phyloP scores from a whole-genome alignment of 2,113 vertebrate genomes.

The Mesitornis unicolor region DNA sequence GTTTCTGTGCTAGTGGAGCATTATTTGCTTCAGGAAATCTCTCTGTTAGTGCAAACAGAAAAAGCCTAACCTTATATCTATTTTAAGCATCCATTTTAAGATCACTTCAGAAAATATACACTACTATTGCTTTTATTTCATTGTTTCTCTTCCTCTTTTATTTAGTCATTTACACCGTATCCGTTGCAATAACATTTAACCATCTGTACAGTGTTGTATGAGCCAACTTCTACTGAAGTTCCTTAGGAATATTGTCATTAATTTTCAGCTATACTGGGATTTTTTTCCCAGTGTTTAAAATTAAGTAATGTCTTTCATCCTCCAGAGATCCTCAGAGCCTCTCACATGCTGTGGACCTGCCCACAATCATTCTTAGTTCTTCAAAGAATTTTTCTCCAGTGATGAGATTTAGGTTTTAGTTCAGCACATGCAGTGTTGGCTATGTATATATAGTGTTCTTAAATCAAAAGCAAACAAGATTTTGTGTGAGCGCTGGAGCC shows the following conservation, averaged over 20 bases:
- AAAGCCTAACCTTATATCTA: neutral
- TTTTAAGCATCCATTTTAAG: neutral
- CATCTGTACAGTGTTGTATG: neutral
- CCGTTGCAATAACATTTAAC: neutral
- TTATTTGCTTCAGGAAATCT: neutral
- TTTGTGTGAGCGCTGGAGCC: neutral
- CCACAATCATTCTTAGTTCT: neutral
- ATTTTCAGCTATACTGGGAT: neutral
- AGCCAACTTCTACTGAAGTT: neutral
- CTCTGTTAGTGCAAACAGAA: neutral
- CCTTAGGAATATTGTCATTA: constrained; percentile 5
- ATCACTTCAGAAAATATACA: neutral
- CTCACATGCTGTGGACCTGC: neutral
- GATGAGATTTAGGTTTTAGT: neutral
- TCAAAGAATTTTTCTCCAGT: neutral
- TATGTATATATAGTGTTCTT: neutral
- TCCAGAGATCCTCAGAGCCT: neutral
- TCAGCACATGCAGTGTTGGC: neutral
- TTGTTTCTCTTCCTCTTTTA: neutral
- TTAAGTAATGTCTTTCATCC: neutral
- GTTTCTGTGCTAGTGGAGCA: neutral
- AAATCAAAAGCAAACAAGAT: neutral
- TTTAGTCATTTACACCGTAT: neutral
- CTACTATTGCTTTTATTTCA: neutral
- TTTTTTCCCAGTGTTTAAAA: neutral